phyloP scores from a whole-genome alignment of 2,797 vertebrate species.

The Sebastes diploproa region DNA sequence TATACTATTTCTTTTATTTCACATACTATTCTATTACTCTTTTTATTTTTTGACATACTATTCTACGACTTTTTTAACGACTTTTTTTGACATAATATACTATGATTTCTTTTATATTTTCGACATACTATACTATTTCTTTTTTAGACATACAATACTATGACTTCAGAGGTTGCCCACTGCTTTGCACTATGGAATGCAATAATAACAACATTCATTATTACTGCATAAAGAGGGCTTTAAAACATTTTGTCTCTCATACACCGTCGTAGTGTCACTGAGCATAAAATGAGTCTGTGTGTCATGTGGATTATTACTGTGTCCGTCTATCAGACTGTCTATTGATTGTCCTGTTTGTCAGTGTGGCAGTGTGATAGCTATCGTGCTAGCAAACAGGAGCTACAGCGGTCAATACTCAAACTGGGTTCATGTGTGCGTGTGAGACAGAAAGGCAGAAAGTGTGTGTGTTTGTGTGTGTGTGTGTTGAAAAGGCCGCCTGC shows the following conservation, averaged over 20 bases:
- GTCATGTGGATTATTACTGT: constrained; percentile 5
- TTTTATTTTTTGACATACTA: no score
- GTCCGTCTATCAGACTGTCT: not conserved
- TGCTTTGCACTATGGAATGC: rapidly evolving
- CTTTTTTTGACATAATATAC: no score
- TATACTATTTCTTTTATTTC: no score
- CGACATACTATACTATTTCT: no score
- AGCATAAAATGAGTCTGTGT: not conserved
- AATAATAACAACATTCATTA: not conserved
- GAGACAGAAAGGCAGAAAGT: not conserved
- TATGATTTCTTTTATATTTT: no score
- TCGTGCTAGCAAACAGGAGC: not conserved
- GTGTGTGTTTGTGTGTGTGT: not conserved
- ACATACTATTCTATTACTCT: no score
- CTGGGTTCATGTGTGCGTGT: not conserved
- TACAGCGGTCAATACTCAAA: constrained; percentile 3
- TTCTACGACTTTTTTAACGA: no score
- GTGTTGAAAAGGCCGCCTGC: not conserved
- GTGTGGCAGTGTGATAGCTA: not conserved
- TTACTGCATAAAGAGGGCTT: not conserved
- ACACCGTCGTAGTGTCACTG: not conserved
- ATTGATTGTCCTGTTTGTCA: constrained; percentile 24
- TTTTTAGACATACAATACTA: no score
- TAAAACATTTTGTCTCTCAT: not conserved
- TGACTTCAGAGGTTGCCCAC: no score